Base-by-base conservation (phyloP, 2,113 vertebrate species). In the Lampris incognitus region DNA sequence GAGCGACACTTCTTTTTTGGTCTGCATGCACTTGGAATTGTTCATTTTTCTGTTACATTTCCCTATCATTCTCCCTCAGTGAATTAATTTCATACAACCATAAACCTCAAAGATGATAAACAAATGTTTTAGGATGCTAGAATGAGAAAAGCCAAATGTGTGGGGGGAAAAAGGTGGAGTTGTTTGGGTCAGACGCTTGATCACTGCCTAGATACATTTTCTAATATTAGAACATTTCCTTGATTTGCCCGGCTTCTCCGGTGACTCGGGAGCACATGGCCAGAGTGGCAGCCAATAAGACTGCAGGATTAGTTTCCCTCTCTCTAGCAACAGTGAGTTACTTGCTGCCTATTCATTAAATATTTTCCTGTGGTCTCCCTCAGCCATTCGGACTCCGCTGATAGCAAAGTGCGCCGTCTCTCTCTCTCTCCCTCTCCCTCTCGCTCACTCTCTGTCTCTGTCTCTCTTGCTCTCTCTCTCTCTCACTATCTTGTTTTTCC, bases 221-320 rank as follows among this genome's bases (percentile, higher is more conserved):
- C 93, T 94, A 94, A 94, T 94, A 94, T 94, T 94, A 94, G 93
- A 93, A 93, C 91, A 42, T 93, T 94, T 94, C 88, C 90, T 94
- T 94, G 93, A 94, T 94, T 94, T 94, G 94, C 89, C 89, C 85
- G 76, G 92, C 91, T 91, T 93, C 90, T 89, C 86, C 87, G 87
- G 85, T 93, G 93, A 93, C 90, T 92, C 84, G 54, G 51, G 78
- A 92, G 91, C 94, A 94, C 94, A 93, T 94, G 93, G 92, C 81
- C 84, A 54, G 54, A 70, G 72, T 75, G 38, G 75, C 70, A 85
- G 85, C 94, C 94, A 94, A 94, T 94, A 88, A 82, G 84, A 85
- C 72, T 0, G 46, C 72, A 38, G 92, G 87, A 81, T 89, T 80
- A 76, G 82, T 91, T 92, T 91, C 91, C 87, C 91, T 90, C 92